Evolutionary conservation across 53 echinoderm and acorn worm genomes (phyloP), one percentile per base, ranked within the genome.

Genomic region (Patiria pectinifera): DNA sequence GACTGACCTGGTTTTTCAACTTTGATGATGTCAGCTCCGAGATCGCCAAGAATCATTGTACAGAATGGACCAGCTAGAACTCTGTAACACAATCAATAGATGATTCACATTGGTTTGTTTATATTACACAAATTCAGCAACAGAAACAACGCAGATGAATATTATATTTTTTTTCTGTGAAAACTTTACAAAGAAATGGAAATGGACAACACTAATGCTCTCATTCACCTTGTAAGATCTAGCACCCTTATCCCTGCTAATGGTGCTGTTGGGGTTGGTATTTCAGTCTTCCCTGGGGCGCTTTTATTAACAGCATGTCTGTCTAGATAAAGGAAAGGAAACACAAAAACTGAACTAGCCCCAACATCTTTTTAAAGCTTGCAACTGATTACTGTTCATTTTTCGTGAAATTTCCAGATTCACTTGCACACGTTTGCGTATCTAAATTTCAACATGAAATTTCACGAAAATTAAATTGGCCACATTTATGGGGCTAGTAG

Each of bases 1-100:
- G 48, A 86, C 86, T 75, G 47, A 96, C 96, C 96, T 83, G 96
- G 99, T 74, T 86, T 92, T 94, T 99, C 99, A 74, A 99, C 91
- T 86, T 99, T 99, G 82, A 99, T 99, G 25, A 99, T 89, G 14
- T 99, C 99, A 10, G 99, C 99, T 49, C 99, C 99, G 13, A 99
- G 95, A 81, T 99, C 99, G 35, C 99, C 99, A 61, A 96, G 94
- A 7, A 99, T 89, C 99, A 99, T 99, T 2, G 97, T 92, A 82
- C 97, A 97, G 82, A 97, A 99, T 48, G 99, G 99, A 44, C 99
- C 99, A 44, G 99, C 99, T 49, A 99, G 72, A 21, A 99, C 93
- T 78, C 99, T 99, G 59, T 4, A 92, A 53, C 53, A 53, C 35
- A 35, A 35, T 1, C 35, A 35, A 35, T 0, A 35, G 2, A 53